Evolutionary conservation across 2,113 vertebrate genomes (phyloP).

Genomic region (Capreolus pygargus): DNA sequence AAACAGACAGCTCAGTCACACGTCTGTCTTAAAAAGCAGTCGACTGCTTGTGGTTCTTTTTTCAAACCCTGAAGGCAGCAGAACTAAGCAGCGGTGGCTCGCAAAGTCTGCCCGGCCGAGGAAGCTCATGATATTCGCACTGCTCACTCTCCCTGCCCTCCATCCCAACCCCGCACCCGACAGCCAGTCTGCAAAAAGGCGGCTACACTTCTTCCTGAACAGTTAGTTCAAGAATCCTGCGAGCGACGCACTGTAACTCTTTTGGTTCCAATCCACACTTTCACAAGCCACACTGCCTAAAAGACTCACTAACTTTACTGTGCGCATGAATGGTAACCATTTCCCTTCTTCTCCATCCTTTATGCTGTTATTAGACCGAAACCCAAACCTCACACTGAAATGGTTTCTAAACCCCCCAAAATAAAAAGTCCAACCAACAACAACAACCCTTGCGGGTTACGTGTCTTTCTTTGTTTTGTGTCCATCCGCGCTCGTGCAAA

Average conservation of each 20-base stretch:
- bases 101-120: not conserved
- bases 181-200: not conserved
- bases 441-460: not conserved
- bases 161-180: not conserved
- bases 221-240: not conserved
- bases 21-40: not conserved
- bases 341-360: not conserved
- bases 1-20: not conserved
- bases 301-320: not conserved
- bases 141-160: no score
- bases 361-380: not conserved
- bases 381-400: not conserved
- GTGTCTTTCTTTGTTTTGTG: conserved; percentile 19
- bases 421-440: not conserved
- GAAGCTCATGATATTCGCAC: not conserved
- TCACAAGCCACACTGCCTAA: not conserved
- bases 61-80: not conserved
- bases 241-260: not conserved
- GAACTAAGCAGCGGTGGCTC: not conserved
- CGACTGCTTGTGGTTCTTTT: not conserved
- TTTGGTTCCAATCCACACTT: not conserved
- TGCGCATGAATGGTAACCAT: not conserved
- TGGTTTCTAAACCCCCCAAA: not conserved
- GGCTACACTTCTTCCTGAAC: not conserved
- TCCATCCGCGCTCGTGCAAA: conserved; percentile 58